Base-by-base conservation (phyloP, 2,113 vertebrate genomes). In the Geothlypis trichas region DNA sequence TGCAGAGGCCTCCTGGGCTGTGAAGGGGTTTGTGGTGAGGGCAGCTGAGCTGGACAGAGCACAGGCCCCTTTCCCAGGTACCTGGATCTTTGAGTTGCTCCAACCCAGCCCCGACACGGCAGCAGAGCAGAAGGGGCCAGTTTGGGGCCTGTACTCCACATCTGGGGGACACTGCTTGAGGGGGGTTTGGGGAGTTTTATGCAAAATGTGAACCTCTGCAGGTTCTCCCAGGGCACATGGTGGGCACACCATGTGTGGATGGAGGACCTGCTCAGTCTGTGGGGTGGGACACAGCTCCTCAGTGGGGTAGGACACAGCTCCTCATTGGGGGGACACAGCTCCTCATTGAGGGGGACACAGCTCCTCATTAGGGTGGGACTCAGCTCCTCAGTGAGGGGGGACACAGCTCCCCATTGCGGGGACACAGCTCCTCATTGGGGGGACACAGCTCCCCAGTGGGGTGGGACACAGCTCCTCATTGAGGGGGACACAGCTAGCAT, bases 141-240 rank as follows among this genome's bases (percentile, higher is more conserved):
- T 58, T 14, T 75, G 42, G 23, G 22, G 11, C 42, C 59, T 69
- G 86, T 57, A 62, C 35, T 59, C 31, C 66, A 28, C 39, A 31
- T 4, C 8, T 57, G 4, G 22, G 26, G 22, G 19, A 31, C 20
- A n/a, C 6, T 12, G 31, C 2, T 1, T 44, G 1, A 4, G 35
- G 26, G 31, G 11, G 2, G 4, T 61, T 61, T 49, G 54, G 18
- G 26, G 63, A 44, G 13, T 51, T 93, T 73, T 67, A 61, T 42
- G 44, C 42, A 47, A 72, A 63, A 39, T 15, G 6, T n/a, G 57
- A 84, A 82, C 18, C 18, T 77, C 51, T 74, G 46, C 31, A 74
- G 52, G 7, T 26, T 71, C 14, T 84, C 11, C 33, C 7, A 9
- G 44, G 49, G 23, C 30, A 68, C 62, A 13, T 7, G 33, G 30